phyloP scores from a whole-genome alignment of 23 tunicate species.

The Diplosoma virens region DNA sequence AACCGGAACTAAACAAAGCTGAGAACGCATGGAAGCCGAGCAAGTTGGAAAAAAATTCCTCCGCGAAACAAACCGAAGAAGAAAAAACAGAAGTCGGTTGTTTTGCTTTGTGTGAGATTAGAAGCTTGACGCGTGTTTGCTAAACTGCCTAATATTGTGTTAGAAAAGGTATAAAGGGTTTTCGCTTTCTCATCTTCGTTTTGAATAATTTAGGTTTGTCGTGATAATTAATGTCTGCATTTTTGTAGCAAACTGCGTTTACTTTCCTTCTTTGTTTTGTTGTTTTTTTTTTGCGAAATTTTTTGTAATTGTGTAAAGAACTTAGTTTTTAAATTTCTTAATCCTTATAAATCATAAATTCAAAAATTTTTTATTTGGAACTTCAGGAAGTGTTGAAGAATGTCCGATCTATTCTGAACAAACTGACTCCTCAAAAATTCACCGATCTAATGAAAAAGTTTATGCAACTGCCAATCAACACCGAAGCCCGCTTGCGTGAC shows the following conservation, averaged over 20 bases:
- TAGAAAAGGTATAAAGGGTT: background rate
- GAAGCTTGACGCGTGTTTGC: background rate
- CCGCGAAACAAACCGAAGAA: conserved; percentile 34
- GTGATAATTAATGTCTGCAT: too few relatives aligned
- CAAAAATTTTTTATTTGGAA: background rate
- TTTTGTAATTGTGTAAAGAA: too few relatives aligned
- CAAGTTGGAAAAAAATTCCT: conserved; percentile 34
- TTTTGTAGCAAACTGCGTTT: too few relatives aligned
- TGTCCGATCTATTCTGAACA: conserved; percentile 76
- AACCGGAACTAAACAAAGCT: conserved; percentile 50
- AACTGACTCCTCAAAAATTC: conserved; percentile 86
- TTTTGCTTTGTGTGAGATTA: too few relatives aligned
- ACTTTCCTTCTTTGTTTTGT: background rate
- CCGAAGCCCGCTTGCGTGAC: conserved; percentile 58
- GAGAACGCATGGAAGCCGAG: conserved; percentile 88
- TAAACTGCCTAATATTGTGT: background rate
- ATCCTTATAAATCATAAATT: too few relatives aligned
- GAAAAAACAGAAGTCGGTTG: conserved; percentile 50
- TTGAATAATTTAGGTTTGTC: too few relatives aligned
- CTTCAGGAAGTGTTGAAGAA: conserved; percentile 41
- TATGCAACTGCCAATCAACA: conserved; percentile 51
- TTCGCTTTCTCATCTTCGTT: too few relatives aligned
- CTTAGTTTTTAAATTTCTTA: too few relatives aligned
- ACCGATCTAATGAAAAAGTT: conserved; percentile 58
- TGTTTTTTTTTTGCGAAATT: background rate